A percentile compares a stretch with the other conserved stretches of the same genome.
Evolutionary conservation across 1,140 invertebrate species (phyloP).

Genomic region (Antheraea mylitta): DNA sequence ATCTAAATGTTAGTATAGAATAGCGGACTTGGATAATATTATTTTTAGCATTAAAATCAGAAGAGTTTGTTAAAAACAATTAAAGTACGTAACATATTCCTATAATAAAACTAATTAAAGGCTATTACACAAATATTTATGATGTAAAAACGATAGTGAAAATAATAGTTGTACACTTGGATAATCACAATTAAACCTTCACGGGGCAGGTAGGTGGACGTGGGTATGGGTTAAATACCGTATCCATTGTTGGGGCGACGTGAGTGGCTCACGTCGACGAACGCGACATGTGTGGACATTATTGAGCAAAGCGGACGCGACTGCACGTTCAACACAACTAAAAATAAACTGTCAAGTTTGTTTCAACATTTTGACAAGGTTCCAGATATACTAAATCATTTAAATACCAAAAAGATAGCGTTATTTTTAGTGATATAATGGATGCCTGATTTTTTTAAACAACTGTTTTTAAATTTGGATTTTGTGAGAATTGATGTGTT

Average conservation of each 20-base stretch:
- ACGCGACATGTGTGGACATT: constrained; percentile 50
- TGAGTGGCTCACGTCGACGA: constrained; percentile 27
- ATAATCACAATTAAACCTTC: background rate
- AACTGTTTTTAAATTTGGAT: too few relatives aligned
- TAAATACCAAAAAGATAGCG: background rate
- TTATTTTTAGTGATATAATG: too few relatives aligned
- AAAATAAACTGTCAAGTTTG: constrained; percentile 30
- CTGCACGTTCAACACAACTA: constrained; percentile 37
- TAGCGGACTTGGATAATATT: too few relatives aligned
- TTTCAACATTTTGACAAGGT: background rate
- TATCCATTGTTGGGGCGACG: constrained; percentile 39
- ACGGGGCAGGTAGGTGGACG: background rate
- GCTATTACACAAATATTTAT: background rate
- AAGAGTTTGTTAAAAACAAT: too few relatives aligned
- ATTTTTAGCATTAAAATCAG: too few relatives aligned
- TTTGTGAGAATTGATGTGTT: too few relatives aligned
- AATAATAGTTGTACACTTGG: background rate
- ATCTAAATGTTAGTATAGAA: too few relatives aligned
- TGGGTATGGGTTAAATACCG: constrained; percentile 20
- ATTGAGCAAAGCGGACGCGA: constrained; percentile 42
- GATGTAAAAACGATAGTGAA: background rate
- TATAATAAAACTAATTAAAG: too few relatives aligned
- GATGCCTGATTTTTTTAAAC: too few relatives aligned
- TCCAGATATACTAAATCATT: background rate
- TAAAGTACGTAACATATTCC: too few relatives aligned